Base-by-base conservation (phyloP, 1,140 invertebrate species). In the Orussus abietinus region DNA sequence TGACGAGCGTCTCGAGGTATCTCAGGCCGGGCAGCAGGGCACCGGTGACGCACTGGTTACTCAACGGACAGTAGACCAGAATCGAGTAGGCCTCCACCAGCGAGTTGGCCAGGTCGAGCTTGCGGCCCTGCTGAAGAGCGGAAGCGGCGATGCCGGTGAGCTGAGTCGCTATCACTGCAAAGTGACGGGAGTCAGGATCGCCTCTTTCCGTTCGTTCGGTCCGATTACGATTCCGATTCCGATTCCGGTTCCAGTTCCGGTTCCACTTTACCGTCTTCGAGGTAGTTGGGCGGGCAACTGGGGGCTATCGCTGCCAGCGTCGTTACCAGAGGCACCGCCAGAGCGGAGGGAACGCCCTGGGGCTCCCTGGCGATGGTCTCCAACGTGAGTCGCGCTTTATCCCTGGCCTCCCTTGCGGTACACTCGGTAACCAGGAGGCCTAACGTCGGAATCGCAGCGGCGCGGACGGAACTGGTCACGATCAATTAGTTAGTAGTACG, bases 301-400 rank as follows among this genome's bases (percentile, higher is more conserved):
- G 76, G 66, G 14, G 75, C 73, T 30, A 80, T 72, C 31, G 64
- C 56, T 2, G 77, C 74, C 20, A 80, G 57, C 3, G 77, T 76
- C 5, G 69, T 64, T 7, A 80, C 67, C 5, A 80, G 51, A 28
- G 77, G 69, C 30, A 75, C 50, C 3, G 74, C 57, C 22, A 78
- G 57, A 20, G 57, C 49, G 38, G 69, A 55, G 38, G 74, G 71
- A 14, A 67, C 32, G 22, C 57, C 59, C 19, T 64, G 59, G 20
- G 62, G 49, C 22, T 72, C 65, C 40, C 60, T 59, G 12, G 61
- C 55, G 26, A 85, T 81, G 3, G 75, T 79, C 64, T 85, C 81
- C n/a, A 87, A 61, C 53, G 86, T 83, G 62, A 86, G 75, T 52
- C 82, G 80, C 20, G 80, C 80, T 66, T 86, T 83, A 52, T 86